Evolutionary conservation across 2,888 invertebrate genomes (phyloP), one percentile per base, ranked within the genome.

Genomic region (Lampropteryx suffumata): DNA sequence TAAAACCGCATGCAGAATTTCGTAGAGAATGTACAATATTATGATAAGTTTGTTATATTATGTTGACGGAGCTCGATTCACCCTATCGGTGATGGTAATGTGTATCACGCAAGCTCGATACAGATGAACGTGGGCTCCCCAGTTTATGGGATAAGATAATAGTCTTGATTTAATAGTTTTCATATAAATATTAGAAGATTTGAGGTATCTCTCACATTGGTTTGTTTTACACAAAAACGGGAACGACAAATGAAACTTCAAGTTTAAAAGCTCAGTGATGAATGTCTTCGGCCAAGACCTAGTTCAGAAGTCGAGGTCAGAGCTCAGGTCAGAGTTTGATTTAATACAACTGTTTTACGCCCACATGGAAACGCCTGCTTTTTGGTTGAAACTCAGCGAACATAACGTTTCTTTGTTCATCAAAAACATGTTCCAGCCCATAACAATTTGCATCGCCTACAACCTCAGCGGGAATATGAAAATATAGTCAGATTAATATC

Each of bases 401-500:
- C 33, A 12, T 10, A 27, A 13, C 35, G 14, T 17, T 36, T 37
- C 36, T 26, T 26, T 21, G 42, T 43, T 32, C 44, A 48, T 48
- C 53, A 29, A 44, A 44, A 43, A 37, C 40, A 48, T 42, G 48
- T 44, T 50, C 39, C 39, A 41, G 12, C 48, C 47, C 45, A 58
- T 52, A 58, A 58, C 58, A 56, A 56, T 55, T 58, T 53, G 73
- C 75, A 77, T 67, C 73, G 72, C 70, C 75, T 62, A 79, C 81
- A 79, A 76, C 71, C 67, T 71, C 65, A 72, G 69, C 63, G 67
- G 71, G 74, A 76, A 78, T 81, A 77, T 80, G 80, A 81, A 81
- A 82, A 82, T 79, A 78, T 79, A 73, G 73, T 68, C 73, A 76
- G 71, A 79, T 81, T 81, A 77, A 80, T 76, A 69, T 76, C 65